These are phyloP conservation scores for Solea senegalensis DNA, from an alignment of 2,113 vertebrate genomes.

Conservation along the genomic window DNA sequence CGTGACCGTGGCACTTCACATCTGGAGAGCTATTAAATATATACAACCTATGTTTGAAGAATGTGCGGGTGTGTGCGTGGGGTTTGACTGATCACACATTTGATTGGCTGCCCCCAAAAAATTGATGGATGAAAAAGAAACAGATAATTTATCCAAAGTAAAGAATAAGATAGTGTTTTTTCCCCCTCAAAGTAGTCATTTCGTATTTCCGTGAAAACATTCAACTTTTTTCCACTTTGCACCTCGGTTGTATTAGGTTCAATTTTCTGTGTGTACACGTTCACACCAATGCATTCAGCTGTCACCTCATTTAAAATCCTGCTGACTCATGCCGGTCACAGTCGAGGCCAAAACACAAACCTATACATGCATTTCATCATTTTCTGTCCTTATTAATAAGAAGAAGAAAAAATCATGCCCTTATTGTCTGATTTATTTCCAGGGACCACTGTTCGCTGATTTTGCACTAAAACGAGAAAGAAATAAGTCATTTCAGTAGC, in stretches of 20 bases:
- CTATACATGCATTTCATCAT: slow-evolving; percentile 12
- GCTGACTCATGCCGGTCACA: not conserved
- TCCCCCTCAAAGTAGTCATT: too few relatives aligned
- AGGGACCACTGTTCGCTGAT: not conserved
- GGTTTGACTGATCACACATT: not conserved
- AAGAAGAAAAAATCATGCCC: too few relatives aligned
- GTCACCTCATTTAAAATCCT: not conserved
- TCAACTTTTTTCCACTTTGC: not conserved
- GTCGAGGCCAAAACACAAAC: slow-evolving; percentile 7
- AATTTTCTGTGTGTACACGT: not conserved
- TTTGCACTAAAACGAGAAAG: not conserved
- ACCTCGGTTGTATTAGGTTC: not conserved
- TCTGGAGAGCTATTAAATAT: slow-evolving; percentile 7
- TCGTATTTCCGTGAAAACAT: not conserved
- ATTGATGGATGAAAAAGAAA: not conserved
- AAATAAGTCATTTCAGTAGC: too few relatives aligned
- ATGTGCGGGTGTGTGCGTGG: not conserved
- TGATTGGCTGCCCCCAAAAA: not conserved
- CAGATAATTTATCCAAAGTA: not conserved
- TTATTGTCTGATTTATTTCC: not conserved
- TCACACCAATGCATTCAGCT: not conserved
- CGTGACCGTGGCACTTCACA: not conserved
- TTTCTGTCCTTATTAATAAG: not conserved
- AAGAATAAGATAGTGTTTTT: not conserved
- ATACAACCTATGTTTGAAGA: not conserved